Evolutionary conservation across 2,888 invertebrate genomes (phyloP), one percentile per base, ranked within the genome.

Genomic region (Eristalinus aeneus): DNA sequence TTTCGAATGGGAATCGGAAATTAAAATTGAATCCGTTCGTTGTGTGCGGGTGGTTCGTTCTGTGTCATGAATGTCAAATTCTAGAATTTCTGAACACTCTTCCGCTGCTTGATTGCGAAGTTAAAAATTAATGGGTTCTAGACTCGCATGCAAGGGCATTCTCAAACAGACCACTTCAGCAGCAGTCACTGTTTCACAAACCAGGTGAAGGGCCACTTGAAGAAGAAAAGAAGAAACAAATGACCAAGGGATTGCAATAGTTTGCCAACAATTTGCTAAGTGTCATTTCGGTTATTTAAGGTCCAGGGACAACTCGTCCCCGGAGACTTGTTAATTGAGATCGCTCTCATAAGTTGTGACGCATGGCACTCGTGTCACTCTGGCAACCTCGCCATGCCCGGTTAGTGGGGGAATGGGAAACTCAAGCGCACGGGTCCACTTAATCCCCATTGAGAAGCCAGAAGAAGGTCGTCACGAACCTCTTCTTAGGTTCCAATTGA

Each of bases 401-500:
- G 8, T 8, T 16, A 8, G 10, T 34, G 8, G 8, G 46, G 16
- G 16, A 16, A 39, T 27, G 27, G n/a, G 39, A n/a, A 4, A 46
- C 46, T 16, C 54, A 34, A 68, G 22, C 34, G 46, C 72, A 72
- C 71, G 20, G 56, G 58, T 65, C 56, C 58, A 27, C 32, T 67
- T 67, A 74, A 67, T 74, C 46, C 74, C 22, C 31, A 46, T 31
- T 39, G 31, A 53, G 56, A n/a, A 32, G 22, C 23, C 20, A 60
- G 46, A 53, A 60, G 58, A 34, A 60, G 67, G 67, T 61, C 67
- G 67, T 60, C 58, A 67, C 31, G 32, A 60, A 65, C 31, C 56
- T 58, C 31, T 74, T 58, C 58, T 65, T 20, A 53, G n/a, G 36
- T 75, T 75, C 67, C 75, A 75, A 61, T 34, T 75, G 46, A 75